Conservation (phyloP, 2,113 vertebrate species). For the Todiramphus saurophagus region DNA sequence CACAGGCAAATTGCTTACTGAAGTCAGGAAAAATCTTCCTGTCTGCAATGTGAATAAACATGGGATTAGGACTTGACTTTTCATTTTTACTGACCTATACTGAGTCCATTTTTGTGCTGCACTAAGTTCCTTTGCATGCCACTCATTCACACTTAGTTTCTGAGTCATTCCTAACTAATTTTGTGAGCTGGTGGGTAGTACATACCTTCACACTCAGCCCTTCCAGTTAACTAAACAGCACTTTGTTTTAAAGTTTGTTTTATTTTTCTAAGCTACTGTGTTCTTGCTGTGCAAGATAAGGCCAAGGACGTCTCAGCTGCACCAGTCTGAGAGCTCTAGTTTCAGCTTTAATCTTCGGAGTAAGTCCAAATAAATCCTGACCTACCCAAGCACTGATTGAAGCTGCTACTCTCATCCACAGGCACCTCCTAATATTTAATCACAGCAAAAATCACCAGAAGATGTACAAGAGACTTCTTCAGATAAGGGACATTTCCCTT, state of each 20-base stretch:
- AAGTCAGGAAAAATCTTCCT: not conserved
- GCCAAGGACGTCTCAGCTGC: not conserved
- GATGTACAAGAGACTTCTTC: not conserved
- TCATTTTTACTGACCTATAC: conserved; percentile 11
- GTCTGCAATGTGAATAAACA: not conserved
- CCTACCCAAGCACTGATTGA: not conserved
- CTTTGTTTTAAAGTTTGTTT: not conserved
- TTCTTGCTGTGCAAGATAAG: not conserved
- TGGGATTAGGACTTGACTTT: not conserved
- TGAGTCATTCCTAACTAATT: conserved; percentile 48
- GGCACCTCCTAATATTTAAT: not conserved
- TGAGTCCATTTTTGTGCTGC: not conserved
- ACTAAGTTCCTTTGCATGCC: not conserved
- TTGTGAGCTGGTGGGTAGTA: conserved; percentile 34
- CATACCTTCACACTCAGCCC: not conserved
- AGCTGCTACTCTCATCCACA: not conserved
- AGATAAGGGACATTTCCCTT: not conserved
- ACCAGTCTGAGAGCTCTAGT: not conserved
- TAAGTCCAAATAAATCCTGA: not conserved
- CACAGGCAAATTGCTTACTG: not conserved
- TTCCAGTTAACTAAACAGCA: not conserved
- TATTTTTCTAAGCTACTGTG: not conserved
- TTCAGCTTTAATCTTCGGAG: not conserved
- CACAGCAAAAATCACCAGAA: not conserved
- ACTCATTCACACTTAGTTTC: conserved; percentile 12